Percentiles rank a stretch among this genome's conserved stretches.
Evolutionary conservation across 2,888 invertebrate genomes (phyloP).

Genomic region (Andrena hattorfiana): DNA sequence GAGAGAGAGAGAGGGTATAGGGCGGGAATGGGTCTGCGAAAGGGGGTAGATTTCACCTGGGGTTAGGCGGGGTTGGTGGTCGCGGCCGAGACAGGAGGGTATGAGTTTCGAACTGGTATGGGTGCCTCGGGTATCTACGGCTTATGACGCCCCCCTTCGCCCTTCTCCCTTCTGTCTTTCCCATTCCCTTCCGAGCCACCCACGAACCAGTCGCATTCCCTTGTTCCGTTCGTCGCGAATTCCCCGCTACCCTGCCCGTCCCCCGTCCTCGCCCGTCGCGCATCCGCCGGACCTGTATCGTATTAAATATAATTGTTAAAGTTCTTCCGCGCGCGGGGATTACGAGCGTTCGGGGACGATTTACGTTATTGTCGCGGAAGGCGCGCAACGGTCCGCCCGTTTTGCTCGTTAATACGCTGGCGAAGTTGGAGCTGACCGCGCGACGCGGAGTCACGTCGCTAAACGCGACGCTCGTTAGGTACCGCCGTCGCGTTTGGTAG

Average conservation of each 20-base stretch:
- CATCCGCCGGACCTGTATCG: constrained; percentile 69
- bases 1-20: constrained; percentile 40
- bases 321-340: constrained; percentile 78
- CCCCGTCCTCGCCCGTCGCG: neutral
- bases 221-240: constrained; percentile 1
- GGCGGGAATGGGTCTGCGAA: constrained; percentile 47
- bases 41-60: constrained; percentile 79
- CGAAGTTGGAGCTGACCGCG: neutral
- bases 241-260: constrained; percentile 22
- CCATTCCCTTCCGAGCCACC: neutral
- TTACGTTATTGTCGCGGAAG: constrained; percentile 75
- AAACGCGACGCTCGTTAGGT: neutral
- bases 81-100: constrained; percentile 61
- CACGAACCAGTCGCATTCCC: neutral
- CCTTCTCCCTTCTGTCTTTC: neutral
- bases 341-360: constrained; percentile 78
- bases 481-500: neutral
- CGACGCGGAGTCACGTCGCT: neutral
- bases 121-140: constrained; percentile 70
- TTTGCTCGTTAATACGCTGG: constrained; percentile 22
- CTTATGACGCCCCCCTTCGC: constrained; percentile 52
- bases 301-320: constrained; percentile 84
- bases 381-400: neutral
- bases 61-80: constrained; percentile 73
- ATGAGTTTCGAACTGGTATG: constrained; percentile 78